These are phyloP conservation scores for Hybos culiciformis DNA, from an alignment of 2,888 invertebrate species.

Conservation along the genomic window DNA sequence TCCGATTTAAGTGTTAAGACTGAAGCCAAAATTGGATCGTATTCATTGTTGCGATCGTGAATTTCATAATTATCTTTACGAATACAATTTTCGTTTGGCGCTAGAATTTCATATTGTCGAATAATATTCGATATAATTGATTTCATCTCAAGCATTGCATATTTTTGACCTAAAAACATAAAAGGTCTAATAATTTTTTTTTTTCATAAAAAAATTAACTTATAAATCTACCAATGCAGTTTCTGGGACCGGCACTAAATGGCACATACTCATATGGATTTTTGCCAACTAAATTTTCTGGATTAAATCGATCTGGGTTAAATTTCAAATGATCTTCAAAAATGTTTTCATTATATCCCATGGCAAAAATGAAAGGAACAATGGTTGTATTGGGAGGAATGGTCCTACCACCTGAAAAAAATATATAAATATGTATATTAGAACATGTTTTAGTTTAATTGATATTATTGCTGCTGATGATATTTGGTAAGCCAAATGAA, in stretches of 20 bases:
- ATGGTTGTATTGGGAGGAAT: too few relatives aligned
- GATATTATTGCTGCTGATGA: too few relatives aligned
- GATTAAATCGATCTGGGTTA: too few relatives aligned
- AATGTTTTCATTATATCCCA: too few relatives aligned
- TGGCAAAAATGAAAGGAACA: too few relatives aligned
- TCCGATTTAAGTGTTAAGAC: conserved; percentile 33
- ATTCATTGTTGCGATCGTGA: not conserved
- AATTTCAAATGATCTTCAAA: too few relatives aligned
- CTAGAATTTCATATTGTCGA: conserved; percentile 29
- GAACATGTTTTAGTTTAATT: too few relatives aligned
- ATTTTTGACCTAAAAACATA: conserved; percentile 25
- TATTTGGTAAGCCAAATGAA: too few relatives aligned
- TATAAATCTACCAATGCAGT: conserved; percentile 36
- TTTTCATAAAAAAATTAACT: not conserved
- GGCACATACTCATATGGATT: conserved; percentile 39
- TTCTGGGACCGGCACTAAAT: conserved; percentile 45
- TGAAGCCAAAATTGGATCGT: conserved; percentile 23
- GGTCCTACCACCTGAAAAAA: too few relatives aligned
- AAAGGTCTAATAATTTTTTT: not conserved
- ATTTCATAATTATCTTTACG: not conserved
- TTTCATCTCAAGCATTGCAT: conserved; percentile 39
- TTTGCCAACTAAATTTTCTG: too few relatives aligned
- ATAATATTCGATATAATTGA: conserved; percentile 34
- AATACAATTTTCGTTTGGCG: conserved; percentile 7
- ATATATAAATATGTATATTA: too few relatives aligned